Conservation (phyloP, 2,888 invertebrate species). For the Philonicus albiceps region DNA sequence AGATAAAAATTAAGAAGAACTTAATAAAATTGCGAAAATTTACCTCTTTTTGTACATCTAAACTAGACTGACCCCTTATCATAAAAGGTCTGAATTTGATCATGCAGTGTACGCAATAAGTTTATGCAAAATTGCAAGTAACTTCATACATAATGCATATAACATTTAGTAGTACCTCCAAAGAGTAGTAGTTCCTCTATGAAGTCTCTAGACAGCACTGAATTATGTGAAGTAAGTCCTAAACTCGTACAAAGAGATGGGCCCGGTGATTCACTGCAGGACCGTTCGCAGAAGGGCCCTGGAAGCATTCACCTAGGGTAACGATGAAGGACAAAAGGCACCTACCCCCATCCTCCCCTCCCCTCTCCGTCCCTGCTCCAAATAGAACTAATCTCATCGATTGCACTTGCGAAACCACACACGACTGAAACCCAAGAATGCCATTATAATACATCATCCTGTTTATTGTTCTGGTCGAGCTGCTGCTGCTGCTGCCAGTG, state of each 20-base stretch:
- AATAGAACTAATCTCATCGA: conserved; percentile 17
- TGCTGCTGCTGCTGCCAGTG: not conserved
- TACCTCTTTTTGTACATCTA: too few species aligned
- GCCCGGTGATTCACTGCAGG: not conserved
- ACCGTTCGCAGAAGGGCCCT: not conserved
- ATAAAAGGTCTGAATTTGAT: not conserved
- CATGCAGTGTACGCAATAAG: not conserved
- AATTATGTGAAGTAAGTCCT: not conserved
- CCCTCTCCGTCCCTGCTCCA: not conserved
- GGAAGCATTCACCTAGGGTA: not conserved
- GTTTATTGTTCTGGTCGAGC: conserved; percentile 16
- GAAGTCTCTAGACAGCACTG: not conserved
- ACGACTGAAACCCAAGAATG: conserved; percentile 27
- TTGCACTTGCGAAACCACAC: not conserved
- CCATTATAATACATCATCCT: conserved; percentile 36
- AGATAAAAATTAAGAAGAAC: too few species aligned
- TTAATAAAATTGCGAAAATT: too few species aligned
- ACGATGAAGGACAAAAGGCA: not conserved
- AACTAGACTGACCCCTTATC: too few species aligned
- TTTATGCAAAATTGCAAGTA: not conserved
- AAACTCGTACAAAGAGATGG: not conserved
- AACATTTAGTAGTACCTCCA: not conserved
- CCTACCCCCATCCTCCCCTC: too few species aligned
- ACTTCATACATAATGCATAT: not conserved
- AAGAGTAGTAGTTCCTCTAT: not conserved